Evolutionary conservation across 2,113 vertebrate species (phyloP), one percentile per base, ranked within the genome.

Genomic region (Vimba vimba): DNA sequence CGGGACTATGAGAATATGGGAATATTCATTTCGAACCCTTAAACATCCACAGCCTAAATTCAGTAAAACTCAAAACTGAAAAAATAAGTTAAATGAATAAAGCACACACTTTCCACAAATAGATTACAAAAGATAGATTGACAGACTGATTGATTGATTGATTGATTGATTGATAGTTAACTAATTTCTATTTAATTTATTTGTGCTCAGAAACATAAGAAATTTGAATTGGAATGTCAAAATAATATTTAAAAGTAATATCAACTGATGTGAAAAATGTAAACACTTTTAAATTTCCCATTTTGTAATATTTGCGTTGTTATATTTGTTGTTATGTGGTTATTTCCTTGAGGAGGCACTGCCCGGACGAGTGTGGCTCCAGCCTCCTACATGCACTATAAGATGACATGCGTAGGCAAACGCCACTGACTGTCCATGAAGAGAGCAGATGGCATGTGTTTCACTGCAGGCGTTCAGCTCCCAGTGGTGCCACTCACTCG

Each of bases 391-490:
- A 50, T 0, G 17, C n/a, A 4, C 45, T 17, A 5, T 25, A 57
- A 57, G 75, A 78, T 57, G 75, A 33, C 23, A 79, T 45, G 6
- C 21, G 30, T 39, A n/a, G 21, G 9, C 36, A 50, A 77, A 39
- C 23, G 39, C 74, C 62, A 19, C 62, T 30, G 64, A 19, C 50
- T 30, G 62, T 82, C 55, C 73, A 82, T 36, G 82, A 57, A 75
- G 27, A 80, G 75, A 87, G 88, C 88, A 87, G 86, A 85, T 87
- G 86, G 83, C 60, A 6, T 69, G 81, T 73, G 77, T 81, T 75
- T 9, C 76, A 43, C 84, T 75, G 50, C 52, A 77, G 73, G 82
- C 82, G 60, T 73, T 81, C 86, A 60, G 86, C 88, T 79, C 74
- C 39, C 79, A 84, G 64, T 52, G 86, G 84, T 82, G 55, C 39